Evolutionary conservation across 2,113 vertebrate genomes (phyloP), one percentile per base, ranked within the genome.

Genomic region (Gobio gobio): DNA sequence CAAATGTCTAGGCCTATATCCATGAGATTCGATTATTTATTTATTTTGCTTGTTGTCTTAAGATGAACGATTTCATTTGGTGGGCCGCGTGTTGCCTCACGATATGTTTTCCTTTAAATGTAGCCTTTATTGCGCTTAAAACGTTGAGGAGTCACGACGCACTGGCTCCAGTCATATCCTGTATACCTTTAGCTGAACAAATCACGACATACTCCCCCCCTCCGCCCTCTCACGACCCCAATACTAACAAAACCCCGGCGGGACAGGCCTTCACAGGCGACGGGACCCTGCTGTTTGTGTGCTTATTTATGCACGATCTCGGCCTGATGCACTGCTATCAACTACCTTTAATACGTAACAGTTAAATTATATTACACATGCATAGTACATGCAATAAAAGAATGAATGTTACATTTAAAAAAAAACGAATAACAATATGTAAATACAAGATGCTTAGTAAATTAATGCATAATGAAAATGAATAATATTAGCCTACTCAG

Each of bases 151-250:
- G 95, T 96, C 96, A 97, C 95, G 96, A 96, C 96, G 94, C 92
- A 83, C 92, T 88, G 96, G 95, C 96, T 96, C 95, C 95, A 95
- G 94, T 95, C 92, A 95, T 92, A 96, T 97, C 96, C 96, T 96
- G 96, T 95, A 94, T 91, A 94, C 93, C 92, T 94, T 90, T 86
- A 82, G 90, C 91, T 93, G 95, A 95, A 94, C 93, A 93, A 94
- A 94, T 94, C 95, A 94, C 94, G 93, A 94, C 94, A 91, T 89
- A 89, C 90, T 88, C 90, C 89, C 91, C 36, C 36, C 68, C 86
- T 82, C 64, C 43, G 24, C 83, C 12, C 84, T 36, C 81, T 13
- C 66, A 24, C 90, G 54, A 89, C 89, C 88, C 74, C 80, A 89
- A 91, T 79, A 89, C 92, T 92, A 94, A 94, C 93, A 94, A 95